Conservation (phyloP, 2,888 invertebrate species). For the Cepaea hortensis region DNA sequence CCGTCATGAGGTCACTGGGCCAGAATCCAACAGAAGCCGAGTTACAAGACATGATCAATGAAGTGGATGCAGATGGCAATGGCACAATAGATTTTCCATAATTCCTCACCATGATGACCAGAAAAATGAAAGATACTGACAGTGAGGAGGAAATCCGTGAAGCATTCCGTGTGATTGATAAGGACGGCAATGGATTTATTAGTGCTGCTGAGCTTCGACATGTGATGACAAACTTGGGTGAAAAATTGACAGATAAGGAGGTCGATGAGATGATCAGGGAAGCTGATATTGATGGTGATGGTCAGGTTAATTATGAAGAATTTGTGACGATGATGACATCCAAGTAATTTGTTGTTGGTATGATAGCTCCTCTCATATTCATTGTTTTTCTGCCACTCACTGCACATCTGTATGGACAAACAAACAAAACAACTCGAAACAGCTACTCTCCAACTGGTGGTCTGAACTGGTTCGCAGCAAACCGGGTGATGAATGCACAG, state of each 20-base stretch:
- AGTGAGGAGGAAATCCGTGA: slow-evolving; percentile 51
- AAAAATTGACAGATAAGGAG: too few relatives aligned
- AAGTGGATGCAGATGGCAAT: slow-evolving; percentile 52
- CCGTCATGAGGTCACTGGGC: slow-evolving; percentile 50
- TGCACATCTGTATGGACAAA: slow-evolving; percentile 40
- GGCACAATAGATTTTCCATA: too few relatives aligned
- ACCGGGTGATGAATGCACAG: not conserved
- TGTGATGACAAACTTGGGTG: too few relatives aligned
- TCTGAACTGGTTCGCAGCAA: slow-evolving; percentile 36
- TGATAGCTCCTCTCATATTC: slow-evolving; percentile 39
- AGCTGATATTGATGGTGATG: too few relatives aligned
- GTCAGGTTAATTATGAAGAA: too few relatives aligned
- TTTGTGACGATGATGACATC: slow-evolving; percentile 71
- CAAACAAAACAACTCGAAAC: slow-evolving; percentile 44
- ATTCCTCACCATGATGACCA: slow-evolving; percentile 53
- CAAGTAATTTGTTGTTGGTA: slow-evolving; percentile 56
- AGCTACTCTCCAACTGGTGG: slow-evolving; percentile 44
- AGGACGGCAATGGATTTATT: slow-evolving; percentile 53
- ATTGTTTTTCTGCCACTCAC: slow-evolving; percentile 44
- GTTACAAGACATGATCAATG: slow-evolving; percentile 52
- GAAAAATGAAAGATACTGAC: slow-evolving; percentile 52
- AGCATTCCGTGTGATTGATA: slow-evolving; percentile 53
- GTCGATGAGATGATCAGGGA: too few relatives aligned
- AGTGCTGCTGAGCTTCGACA: too few relatives aligned
- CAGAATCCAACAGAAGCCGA: slow-evolving; percentile 52